A percentile compares a stretch with the other conserved stretches of the same genome.
phyloP scores from a whole-genome alignment of 2,113 vertebrate genomes.

The Mustela nigripes region DNA sequence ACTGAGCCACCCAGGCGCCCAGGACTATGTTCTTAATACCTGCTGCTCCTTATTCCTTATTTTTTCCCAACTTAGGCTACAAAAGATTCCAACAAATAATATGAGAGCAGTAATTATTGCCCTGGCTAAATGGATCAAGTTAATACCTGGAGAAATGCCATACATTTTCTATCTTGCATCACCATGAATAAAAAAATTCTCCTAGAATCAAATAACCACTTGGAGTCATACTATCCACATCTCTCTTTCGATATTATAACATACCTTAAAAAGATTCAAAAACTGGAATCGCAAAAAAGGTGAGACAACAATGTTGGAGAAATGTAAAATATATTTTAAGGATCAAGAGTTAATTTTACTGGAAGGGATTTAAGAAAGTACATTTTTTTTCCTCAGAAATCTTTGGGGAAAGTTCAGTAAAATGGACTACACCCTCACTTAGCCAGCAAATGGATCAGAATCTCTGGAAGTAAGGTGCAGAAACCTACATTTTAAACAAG shows the following conservation, averaged over 20 bases:
- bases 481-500: background rate
- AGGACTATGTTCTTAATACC: background rate
- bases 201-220: background rate
- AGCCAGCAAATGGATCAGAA: background rate
- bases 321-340: background rate
- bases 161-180: background rate
- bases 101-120: slow-evolving; percentile 19
- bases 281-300: background rate
- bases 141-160: background rate
- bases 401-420: background rate
- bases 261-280: background rate
- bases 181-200: background rate
- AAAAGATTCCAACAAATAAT: slow-evolving; percentile 19
- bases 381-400: background rate
- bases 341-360: background rate
- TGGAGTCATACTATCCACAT: background rate
- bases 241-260: background rate
- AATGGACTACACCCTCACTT: background rate
- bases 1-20: too few relatives aligned
- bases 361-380: background rate
- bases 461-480: background rate
- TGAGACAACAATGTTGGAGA: background rate
- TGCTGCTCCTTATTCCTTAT: background rate
- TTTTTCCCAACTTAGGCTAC: slow-evolving; percentile 9
- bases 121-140: background rate